These are phyloP conservation scores for Diadromus collaris DNA, from an alignment of 2,888 invertebrate genomes.

Conservation along the genomic window DNA sequence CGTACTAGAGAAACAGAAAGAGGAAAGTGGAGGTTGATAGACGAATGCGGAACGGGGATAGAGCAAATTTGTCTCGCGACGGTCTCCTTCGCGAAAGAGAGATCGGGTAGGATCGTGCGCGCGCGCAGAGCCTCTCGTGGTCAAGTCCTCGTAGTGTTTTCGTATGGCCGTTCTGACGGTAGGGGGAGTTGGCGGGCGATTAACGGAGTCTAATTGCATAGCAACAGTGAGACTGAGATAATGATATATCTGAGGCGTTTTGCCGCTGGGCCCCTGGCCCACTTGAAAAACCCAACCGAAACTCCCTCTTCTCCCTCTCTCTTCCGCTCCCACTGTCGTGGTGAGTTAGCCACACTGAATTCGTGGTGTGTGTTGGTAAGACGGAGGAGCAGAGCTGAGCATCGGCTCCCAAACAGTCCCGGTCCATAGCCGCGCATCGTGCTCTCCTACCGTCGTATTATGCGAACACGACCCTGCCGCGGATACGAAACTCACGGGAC, in stretches of 20 bases:
- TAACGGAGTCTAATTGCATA: slow-evolving; percentile 79
- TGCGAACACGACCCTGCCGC: slow-evolving; percentile 30
- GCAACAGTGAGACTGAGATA: slow-evolving; percentile 78
- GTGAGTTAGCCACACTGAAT: slow-evolving; percentile 36
- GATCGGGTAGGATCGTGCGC: background rate
- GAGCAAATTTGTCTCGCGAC: background rate
- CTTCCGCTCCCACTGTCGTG: slow-evolving; percentile 6
- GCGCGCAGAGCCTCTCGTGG: slow-evolving; percentile 27
- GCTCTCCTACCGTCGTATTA: slow-evolving; percentile 17
- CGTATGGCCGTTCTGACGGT: slow-evolving; percentile 49
- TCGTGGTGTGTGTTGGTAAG: slow-evolving; percentile 18
- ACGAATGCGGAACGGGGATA: background rate
- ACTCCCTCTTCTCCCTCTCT: slow-evolving; percentile 8
- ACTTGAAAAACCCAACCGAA: slow-evolving; percentile 67
- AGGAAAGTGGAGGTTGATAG: background rate
- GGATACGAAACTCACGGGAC: slow-evolving; percentile 40
- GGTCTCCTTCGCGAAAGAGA: background rate
- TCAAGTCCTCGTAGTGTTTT: slow-evolving; percentile 26
- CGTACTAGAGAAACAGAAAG: background rate
- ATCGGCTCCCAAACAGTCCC: slow-evolving; percentile 12
- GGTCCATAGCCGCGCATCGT: slow-evolving; percentile 44
- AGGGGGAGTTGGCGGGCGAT: slow-evolving; percentile 70
- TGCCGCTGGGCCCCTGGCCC: slow-evolving; percentile 74
- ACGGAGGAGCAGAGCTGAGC: slow-evolving; percentile 34
- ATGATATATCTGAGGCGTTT: slow-evolving; percentile 77